phyloP scores from a whole-genome alignment of 2,113 vertebrate genomes.

The Leuciscus idus region DNA sequence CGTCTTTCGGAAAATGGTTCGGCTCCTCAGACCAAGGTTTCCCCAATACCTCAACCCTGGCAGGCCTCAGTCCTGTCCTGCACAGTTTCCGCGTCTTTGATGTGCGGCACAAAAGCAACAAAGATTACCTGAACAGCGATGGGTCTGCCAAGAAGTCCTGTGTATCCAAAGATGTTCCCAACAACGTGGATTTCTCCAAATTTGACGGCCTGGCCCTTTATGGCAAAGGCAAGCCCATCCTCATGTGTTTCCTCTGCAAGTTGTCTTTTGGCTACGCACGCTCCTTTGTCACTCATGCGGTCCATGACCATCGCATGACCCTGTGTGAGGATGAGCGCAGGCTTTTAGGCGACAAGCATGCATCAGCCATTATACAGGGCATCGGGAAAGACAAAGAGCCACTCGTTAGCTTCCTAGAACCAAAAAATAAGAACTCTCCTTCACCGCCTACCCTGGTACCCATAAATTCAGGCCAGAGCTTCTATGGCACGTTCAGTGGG shows the following conservation, averaged over 20 bases:
- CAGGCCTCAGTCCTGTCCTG: slow-evolving; percentile 98
- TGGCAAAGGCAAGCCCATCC: slow-evolving; percentile 98
- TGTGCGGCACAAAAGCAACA: slow-evolving; percentile 99
- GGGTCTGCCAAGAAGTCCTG: slow-evolving; percentile 99
- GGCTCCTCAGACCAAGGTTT: slow-evolving; percentile 95
- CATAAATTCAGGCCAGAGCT: slow-evolving; percentile 95
- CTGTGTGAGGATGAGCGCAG: slow-evolving; percentile 96
- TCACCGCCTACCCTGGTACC: slow-evolving; percentile 89
- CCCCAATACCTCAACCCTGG: slow-evolving; percentile 99
- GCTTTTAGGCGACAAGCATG: slow-evolving; percentile 96
- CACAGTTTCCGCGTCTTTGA: slow-evolving; percentile 99
- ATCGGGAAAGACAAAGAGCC: slow-evolving; percentile 99
- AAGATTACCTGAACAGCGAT: slow-evolving; percentile 99
- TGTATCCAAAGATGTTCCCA: slow-evolving; percentile 99
- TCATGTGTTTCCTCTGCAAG: slow-evolving; percentile 99
- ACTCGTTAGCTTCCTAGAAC: slow-evolving; percentile 99
- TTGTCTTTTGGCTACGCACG: slow-evolving; percentile 97
- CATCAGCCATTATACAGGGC: slow-evolving; percentile 99
- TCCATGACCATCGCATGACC: slow-evolving; percentile 98
- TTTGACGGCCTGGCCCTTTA: slow-evolving; percentile 97
- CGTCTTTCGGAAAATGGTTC: slow-evolving; percentile 99
- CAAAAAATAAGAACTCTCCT: slow-evolving; percentile 97
- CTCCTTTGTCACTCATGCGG: slow-evolving; percentile 96
- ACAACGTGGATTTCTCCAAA: slow-evolving; percentile 99
- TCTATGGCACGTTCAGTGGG: slow-evolving; percentile 98